A percentile compares a stretch with the other conserved stretches of the same genome.
phyloP scores from a whole-genome alignment of 2,888 invertebrate species.

The Orchesella flavescens region DNA sequence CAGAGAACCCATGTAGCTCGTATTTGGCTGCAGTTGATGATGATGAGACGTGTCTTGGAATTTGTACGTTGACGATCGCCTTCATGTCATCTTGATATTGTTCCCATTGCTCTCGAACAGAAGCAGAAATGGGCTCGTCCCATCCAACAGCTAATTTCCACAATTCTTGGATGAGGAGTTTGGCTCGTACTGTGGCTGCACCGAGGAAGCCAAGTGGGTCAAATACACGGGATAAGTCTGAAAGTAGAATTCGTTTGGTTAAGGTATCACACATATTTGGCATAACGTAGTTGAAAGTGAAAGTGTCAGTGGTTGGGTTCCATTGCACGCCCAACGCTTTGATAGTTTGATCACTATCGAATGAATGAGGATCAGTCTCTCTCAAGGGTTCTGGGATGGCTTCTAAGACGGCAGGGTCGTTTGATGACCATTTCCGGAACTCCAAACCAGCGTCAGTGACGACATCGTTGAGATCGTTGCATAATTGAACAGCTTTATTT shows the following conservation, averaged over 20 bases:
- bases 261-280: not conserved
- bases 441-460: conserved; percentile 2
- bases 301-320: conserved; percentile 32
- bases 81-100: not conserved
- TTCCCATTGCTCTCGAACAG: conserved; percentile 12
- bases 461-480: conserved; percentile 2
- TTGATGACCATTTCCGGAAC: conserved; percentile 51
- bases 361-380: conserved; percentile 7
- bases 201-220: conserved; percentile 54
- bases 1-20: conserved; percentile 17
- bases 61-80: not conserved
- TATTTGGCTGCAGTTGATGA: not conserved
- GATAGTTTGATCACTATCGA: conserved; percentile 20
- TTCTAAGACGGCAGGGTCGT: conserved; percentile 23
- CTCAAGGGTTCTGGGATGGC: conserved; percentile 19
- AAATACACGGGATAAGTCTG: conserved; percentile 40
- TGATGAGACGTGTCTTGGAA: conserved; percentile 16
- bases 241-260: conserved; percentile 40
- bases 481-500: not conserved
- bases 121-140: conserved; percentile 28
- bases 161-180: conserved; percentile 46
- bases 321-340: conserved; percentile 52
- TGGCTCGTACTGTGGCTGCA: conserved; percentile 35
- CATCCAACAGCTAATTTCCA: conserved; percentile 40
- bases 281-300: not conserved